Base-by-base conservation (phyloP, 2,888 invertebrate species). In the Lycaena phlaeas region DNA sequence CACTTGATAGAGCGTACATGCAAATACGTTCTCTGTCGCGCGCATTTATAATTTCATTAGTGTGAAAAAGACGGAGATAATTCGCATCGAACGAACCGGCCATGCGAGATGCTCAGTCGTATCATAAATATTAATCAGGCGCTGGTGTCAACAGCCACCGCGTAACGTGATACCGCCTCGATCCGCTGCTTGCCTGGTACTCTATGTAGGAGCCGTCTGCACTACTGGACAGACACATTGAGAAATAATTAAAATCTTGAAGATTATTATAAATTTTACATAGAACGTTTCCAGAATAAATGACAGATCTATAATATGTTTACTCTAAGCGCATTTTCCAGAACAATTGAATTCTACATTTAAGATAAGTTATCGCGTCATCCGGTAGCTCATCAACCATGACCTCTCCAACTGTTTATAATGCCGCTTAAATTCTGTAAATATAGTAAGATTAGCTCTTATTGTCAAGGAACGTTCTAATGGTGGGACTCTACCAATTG, bases 111-210 rank as follows among this genome's bases (percentile, higher is more conserved):
- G 78, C 77, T 81, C 79, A 73, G 75, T 67, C 76, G 75, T 81
- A 84, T 84, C 84, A 84, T 84, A 84, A 84, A 84, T 84, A 84
- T 84, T 84, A 84, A 84, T 84, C 84, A 84, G 81, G 79, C 84
- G 69, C 76, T 82, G 84, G 84, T 82, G 84, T 84, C 84, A 82
- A 84, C 84, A 82, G 84, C 84, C 84, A 82, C 81, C 74, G 79
- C 81, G 84, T 82, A 82, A 82, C 82, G 76, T 74, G 82, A 82
- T 73, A 81, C 77, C 74, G 70, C 70, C 57, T 62, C 77, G 72
- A 78, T 73, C 71, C 72, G 66, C 72, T 79, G 74, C 61, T 64
- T 61, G 73, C 76, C 76, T 79, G 72, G 73, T 81, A 75, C 79
- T 72, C 60, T 56, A 56, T 56, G 62, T 54, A 49, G 55, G 53